phyloP scores from a whole-genome alignment of 2,888 invertebrate species.

The Tachystola acroxantha region DNA sequence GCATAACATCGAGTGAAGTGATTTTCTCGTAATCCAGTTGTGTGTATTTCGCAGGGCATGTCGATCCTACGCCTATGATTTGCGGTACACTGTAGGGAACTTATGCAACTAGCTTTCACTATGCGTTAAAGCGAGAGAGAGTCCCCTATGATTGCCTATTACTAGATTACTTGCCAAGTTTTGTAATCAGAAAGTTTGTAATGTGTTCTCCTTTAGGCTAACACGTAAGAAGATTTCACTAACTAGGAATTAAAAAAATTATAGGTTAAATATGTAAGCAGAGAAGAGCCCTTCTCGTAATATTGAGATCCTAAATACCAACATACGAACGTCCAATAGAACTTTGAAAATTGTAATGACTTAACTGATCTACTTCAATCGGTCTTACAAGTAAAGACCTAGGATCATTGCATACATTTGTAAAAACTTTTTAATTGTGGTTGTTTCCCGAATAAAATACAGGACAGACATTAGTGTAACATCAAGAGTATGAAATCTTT shows the following conservation, averaged over 20 bases:
- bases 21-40: conserved; percentile 33
- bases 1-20: conserved; percentile 18
- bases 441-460: too few relatives aligned
- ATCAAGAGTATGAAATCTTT: too few relatives aligned
- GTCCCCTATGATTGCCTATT: conserved; percentile 68
- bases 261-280: too few relatives aligned
- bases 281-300: too few relatives aligned
- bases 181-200: conserved; percentile 63
- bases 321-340: too few relatives aligned
- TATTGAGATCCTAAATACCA: too few relatives aligned
- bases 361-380: too few relatives aligned
- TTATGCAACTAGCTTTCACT: conserved; percentile 71
- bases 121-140: conserved; percentile 60
- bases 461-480: too few relatives aligned
- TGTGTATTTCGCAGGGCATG: conserved; percentile 18
- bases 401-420: too few relatives aligned
- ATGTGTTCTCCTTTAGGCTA: conserved; percentile 40
- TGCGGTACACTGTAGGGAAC: conserved; percentile 55
- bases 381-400: too few relatives aligned
- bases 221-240: conserved; percentile 7
- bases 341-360: too few relatives aligned
- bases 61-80: conserved; percentile 55
- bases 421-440: too few relatives aligned
- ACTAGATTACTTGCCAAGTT: conserved; percentile 66
- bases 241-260: background rate